Evolutionary conservation across 2,797 vertebrate species (phyloP).

Genomic region (Melanotaenia parkinsoni): DNA sequence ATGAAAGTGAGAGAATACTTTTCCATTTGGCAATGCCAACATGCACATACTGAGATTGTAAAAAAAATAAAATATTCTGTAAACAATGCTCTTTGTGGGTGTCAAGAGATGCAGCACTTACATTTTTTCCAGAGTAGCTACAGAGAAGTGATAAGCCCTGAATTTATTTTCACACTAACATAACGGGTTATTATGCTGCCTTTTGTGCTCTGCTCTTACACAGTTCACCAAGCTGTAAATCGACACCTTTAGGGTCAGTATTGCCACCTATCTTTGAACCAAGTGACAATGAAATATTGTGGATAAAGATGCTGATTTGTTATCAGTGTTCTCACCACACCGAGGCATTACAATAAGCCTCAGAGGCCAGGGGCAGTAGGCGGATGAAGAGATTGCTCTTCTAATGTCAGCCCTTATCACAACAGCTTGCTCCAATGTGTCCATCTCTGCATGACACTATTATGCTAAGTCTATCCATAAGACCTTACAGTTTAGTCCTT

Average conservation of each 20-base stretch:
- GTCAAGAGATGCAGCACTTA: constrained; percentile 60
- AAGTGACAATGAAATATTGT: constrained; percentile 54
- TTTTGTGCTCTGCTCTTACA: constrained; percentile 38
- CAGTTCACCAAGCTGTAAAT: constrained; percentile 40
- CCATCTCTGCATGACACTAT: constrained; percentile 51
- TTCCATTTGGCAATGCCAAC: constrained; percentile 73
- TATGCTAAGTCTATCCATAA: constrained; percentile 47
- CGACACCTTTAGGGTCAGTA: constrained; percentile 49
- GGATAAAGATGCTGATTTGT: constrained; percentile 52
- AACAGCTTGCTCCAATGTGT: constrained; percentile 51
- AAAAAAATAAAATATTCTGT: constrained; percentile 57
- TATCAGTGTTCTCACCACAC: constrained; percentile 56
- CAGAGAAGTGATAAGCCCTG: constrained; percentile 50
- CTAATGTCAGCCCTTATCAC: constrained; percentile 70
- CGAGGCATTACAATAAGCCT: constrained; percentile 57
- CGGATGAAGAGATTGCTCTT: constrained; percentile 65
- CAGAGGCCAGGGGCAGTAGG: constrained; percentile 61
- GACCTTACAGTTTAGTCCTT: constrained; percentile 55
- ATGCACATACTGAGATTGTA: constrained; percentile 45
- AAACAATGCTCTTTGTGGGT: constrained; percentile 66
- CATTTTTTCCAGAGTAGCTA: constrained; percentile 41
- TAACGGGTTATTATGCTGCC: constrained; percentile 19
- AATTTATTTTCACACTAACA: constrained; percentile 55
- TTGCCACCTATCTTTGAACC: constrained; percentile 61
- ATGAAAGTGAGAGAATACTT: constrained; percentile 64